phyloP scores from a whole-genome alignment of 2,888 invertebrate species.

The Xanthorhoe designata region DNA sequence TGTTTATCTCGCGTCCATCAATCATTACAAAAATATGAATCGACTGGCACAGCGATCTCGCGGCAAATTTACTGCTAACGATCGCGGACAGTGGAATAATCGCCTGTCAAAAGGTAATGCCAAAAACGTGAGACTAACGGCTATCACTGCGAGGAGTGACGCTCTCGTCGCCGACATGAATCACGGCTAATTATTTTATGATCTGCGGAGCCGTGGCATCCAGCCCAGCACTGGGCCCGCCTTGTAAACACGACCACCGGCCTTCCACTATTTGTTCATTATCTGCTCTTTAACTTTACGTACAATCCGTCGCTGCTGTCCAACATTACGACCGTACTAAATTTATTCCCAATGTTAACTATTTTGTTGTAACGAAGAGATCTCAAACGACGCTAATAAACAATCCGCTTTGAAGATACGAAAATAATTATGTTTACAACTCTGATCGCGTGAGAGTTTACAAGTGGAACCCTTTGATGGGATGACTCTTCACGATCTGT shows the following conservation, averaged over 20 bases:
- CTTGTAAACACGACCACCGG: conserved; percentile 62
- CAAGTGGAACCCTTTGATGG: conserved; percentile 53
- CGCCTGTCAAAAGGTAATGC: conserved; percentile 80
- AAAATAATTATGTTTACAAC: conserved; percentile 72
- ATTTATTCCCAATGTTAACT: conserved; percentile 72
- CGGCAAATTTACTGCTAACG: conserved; percentile 75
- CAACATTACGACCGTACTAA: conserved; percentile 67
- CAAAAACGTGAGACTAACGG: conserved; percentile 71
- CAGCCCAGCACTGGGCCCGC: conserved; percentile 25
- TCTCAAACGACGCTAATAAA: conserved; percentile 65
- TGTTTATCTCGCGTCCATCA: conserved; percentile 45
- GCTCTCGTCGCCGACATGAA: conserved; percentile 74
- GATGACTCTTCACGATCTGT: conserved; percentile 32
- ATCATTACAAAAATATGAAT: conserved; percentile 56
- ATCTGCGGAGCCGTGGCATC: conserved; percentile 37
- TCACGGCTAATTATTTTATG: conserved; percentile 81
- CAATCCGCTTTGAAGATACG: conserved; percentile 75
- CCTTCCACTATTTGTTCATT: conserved; percentile 36
- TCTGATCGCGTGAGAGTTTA: conserved; percentile 57
- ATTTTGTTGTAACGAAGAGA: conserved; percentile 67
- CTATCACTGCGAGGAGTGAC: conserved; percentile 66
- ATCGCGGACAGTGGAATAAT: conserved; percentile 80
- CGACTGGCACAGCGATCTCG: conserved; percentile 63
- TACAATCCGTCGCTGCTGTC: conserved; percentile 63
- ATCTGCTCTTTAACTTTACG: conserved; percentile 40